A percentile compares a stretch with the other conserved stretches of the same genome.
These are phyloP conservation scores for Actinostola sp. DNA, from an alignment of 92 coral and sea anemone species.

Conservation along the genomic window DNA sequence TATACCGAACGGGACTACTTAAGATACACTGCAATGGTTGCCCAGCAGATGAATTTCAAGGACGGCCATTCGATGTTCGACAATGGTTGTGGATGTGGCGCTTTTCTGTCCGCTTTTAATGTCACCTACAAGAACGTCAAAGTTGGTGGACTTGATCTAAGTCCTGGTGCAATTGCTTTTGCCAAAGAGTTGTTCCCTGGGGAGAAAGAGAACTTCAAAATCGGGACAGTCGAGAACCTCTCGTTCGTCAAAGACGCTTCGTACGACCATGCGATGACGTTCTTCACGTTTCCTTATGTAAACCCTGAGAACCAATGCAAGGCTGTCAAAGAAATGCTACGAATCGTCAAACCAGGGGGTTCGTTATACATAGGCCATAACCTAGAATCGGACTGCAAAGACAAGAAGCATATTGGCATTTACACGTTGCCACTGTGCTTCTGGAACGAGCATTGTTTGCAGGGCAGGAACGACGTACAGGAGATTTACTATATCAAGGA, in stretches of 20 bases:
- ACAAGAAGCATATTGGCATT: constrained; percentile 52
- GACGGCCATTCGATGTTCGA: constrained; percentile 60
- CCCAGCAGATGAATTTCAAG: constrained; percentile 36
- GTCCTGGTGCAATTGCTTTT: constrained; percentile 55
- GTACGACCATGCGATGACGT: constrained; percentile 68
- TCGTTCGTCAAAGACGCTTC: constrained; percentile 47
- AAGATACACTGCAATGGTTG: constrained; percentile 29
- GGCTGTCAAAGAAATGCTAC: constrained; percentile 63
- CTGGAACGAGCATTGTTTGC: constrained; percentile 62
- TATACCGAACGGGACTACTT: constrained; percentile 48
- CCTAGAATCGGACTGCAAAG: constrained; percentile 53
- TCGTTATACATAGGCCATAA: constrained; percentile 60
- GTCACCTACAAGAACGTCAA: constrained; percentile 45
- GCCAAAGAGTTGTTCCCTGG: constrained; percentile 57
- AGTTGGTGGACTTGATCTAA: constrained; percentile 62
- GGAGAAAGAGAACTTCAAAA: constrained; percentile 20
- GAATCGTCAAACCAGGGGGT: constrained; percentile 65
- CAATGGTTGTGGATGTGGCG: constrained; percentile 75
- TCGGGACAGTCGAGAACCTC: constrained; percentile 63
- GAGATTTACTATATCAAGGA: constrained; percentile 51
- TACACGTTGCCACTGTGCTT: constrained; percentile 57
- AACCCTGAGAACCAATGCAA: constrained; percentile 64
- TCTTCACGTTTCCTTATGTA: constrained; percentile 65
- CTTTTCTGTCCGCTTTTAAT: constrained; percentile 57
- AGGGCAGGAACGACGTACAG: constrained; percentile 23